Base-by-base conservation (phyloP, 2,113 vertebrate genomes). In the Notiomystis cincta region DNA sequence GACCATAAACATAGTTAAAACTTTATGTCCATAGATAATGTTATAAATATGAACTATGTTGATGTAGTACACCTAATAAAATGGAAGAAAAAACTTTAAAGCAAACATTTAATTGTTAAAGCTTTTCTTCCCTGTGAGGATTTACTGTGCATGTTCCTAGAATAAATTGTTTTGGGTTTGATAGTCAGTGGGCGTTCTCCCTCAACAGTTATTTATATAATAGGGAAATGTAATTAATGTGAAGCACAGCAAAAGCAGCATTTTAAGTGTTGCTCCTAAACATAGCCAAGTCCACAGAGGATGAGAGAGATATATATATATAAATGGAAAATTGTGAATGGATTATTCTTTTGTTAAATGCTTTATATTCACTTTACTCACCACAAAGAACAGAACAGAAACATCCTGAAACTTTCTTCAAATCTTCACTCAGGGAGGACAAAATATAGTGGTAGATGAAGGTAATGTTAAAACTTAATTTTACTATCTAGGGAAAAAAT, bases 1-100 rank as follows among this genome's bases (percentile, higher is more conserved):
- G 56, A 48, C 13, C 28, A 42, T 69, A 88, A 86, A n/a, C 5
- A 3, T 13, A 57, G 6, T 76, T 86, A 37, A 85, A 92, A 61
- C 19, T 58, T 0, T 19, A 22, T 62, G 33, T 58, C 35, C 47
- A 3, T 57, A 42, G 2, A 4, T 50, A 76, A 7, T 0, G 0
- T 44, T 71, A 16, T 50, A 50, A 54, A 35, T 38, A 30, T 7
- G 14, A 62, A 45, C 31, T 54, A 2, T 11, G 7, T 20, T 57
- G 48, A 13, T 14, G 1, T 76, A 58, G 45, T 66, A 28, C 21
- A 27, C 22, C 25, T 86, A 23, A 20, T 65, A 18, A 87, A 90
- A 65, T 56, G 22, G 22, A 65, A 67, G 22, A 15, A 65, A 64
- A 50, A 67, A 15, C 6, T 9, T 70, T 51, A 15, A 69, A 81